A percentile compares a stretch with the other conserved stretches of the same genome.
Evolutionary conservation across 2,113 vertebrate species (phyloP).

Genomic region (Oplegnathus fasciatus): DNA sequence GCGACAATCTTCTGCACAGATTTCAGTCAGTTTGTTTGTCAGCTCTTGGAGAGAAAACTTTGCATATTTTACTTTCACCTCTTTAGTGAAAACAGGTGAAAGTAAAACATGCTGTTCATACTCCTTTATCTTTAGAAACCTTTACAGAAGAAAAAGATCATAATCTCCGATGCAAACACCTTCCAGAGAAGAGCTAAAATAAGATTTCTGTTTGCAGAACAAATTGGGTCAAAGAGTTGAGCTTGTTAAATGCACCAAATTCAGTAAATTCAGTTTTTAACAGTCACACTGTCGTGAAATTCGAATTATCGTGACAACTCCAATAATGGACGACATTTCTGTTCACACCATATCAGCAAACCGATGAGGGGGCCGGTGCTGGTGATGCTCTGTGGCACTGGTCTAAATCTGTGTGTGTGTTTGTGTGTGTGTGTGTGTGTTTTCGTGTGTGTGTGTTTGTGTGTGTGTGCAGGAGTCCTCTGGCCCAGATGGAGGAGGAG

Average conservation of each 20-base stretch:
- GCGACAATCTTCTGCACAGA: background rate
- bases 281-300: background rate
- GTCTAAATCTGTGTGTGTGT: slow-evolving; percentile 32
- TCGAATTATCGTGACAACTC: background rate
- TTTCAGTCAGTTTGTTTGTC: background rate
- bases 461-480: slow-evolving; percentile 87
- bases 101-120: background rate
- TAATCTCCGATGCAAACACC: too few species aligned
- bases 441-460: background rate
- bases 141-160: too few species aligned
- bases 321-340: background rate
- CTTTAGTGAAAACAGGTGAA: background rate
- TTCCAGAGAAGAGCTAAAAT: background rate
- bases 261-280: background rate
- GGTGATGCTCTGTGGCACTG: background rate
- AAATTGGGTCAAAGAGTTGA: background rate
- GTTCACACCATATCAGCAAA: background rate
- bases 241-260: background rate
- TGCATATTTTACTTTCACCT: background rate
- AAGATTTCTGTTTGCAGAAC: slow-evolving; percentile 6
- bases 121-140: background rate
- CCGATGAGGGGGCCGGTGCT: background rate
- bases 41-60: background rate
- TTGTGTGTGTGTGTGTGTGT: slow-evolving; percentile 4
- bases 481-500: slow-evolving; percentile 99